These are phyloP conservation scores for Polymixis flavicincta DNA, from an alignment of 2,888 invertebrate species.

Conservation along the genomic window DNA sequence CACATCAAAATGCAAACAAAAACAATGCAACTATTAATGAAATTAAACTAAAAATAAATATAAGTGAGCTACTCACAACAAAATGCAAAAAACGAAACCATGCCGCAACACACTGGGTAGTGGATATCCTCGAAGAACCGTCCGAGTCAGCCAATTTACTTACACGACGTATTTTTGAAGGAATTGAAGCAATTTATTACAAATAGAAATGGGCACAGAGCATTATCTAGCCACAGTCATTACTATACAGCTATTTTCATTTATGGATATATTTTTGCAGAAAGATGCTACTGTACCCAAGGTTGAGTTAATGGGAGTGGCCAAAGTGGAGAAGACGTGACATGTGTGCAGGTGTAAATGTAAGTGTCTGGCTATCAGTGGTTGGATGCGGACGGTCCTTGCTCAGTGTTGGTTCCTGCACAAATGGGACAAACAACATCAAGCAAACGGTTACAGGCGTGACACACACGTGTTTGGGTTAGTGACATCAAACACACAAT, in stretches of 20 bases:
- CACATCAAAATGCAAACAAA: constrained; percentile 72
- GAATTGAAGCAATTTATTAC: constrained; percentile 32
- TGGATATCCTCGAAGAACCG: constrained; percentile 81
- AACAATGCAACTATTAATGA: constrained; percentile 72
- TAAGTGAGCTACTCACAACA: constrained; percentile 87
- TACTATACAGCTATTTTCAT: not conserved
- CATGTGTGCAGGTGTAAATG: constrained; percentile 65
- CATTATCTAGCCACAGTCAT: constrained; percentile 31
- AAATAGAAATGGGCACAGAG: constrained; percentile 36
- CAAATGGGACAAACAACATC: constrained; percentile 87
- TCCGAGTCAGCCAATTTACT: constrained; percentile 77
- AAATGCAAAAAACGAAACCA: constrained; percentile 89
- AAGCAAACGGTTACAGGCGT: constrained; percentile 87
- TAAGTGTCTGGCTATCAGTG: constrained; percentile 79
- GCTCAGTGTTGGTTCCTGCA: constrained; percentile 89
- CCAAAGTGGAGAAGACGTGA: constrained; percentile 56
- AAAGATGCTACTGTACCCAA: constrained; percentile 26
- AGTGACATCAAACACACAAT: constrained; percentile 71
- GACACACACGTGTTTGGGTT: constrained; percentile 84
- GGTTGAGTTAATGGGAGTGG: constrained; percentile 46
- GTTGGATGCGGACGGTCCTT: constrained; percentile 85
- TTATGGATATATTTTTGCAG: not conserved
- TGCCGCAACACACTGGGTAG: constrained; percentile 84
- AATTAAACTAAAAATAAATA: constrained; percentile 59
- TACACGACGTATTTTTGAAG: constrained; percentile 62